Conservation (phyloP, 2,113 vertebrate genomes). For the Anser cygnoides region DNA sequence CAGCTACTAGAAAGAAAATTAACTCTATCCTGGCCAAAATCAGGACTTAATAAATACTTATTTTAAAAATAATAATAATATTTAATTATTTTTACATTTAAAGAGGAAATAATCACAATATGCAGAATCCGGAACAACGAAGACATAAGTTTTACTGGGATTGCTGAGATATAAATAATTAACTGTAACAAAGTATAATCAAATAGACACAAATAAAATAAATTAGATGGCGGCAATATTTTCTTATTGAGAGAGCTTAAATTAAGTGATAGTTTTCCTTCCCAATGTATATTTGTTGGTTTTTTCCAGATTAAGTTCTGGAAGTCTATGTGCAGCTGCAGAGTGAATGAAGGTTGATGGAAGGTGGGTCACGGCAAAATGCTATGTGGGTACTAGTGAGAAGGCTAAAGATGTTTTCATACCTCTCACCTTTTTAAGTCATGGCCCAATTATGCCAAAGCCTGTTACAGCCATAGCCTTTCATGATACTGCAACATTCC, state of each 20-base stretch:
- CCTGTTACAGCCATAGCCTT: background rate
- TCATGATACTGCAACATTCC: background rate
- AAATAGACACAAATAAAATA: background rate
- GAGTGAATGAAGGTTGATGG: background rate
- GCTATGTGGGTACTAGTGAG: background rate
- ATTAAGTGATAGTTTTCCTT: background rate
- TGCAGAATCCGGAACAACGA: background rate
- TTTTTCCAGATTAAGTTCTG: conserved; percentile 15
- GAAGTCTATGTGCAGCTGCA: background rate
- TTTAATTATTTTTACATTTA: conserved; percentile 1
- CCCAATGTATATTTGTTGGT: background rate
- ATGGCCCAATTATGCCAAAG: conserved; percentile 4
- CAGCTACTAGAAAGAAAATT: background rate
- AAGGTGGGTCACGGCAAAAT: conserved; percentile 1
- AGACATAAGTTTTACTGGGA: background rate
- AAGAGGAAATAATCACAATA: background rate
- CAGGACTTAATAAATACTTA: background rate
- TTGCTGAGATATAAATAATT: background rate
- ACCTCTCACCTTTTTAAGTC: background rate
- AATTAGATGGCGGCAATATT: background rate
- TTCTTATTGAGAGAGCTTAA: background rate
- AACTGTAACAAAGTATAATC: background rate
- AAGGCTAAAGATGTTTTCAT: background rate
- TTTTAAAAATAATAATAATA: background rate
- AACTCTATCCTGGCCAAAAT: background rate